Base-by-base conservation (phyloP, 2,113 vertebrate genomes). In the Sisor rabdophorus region DNA sequence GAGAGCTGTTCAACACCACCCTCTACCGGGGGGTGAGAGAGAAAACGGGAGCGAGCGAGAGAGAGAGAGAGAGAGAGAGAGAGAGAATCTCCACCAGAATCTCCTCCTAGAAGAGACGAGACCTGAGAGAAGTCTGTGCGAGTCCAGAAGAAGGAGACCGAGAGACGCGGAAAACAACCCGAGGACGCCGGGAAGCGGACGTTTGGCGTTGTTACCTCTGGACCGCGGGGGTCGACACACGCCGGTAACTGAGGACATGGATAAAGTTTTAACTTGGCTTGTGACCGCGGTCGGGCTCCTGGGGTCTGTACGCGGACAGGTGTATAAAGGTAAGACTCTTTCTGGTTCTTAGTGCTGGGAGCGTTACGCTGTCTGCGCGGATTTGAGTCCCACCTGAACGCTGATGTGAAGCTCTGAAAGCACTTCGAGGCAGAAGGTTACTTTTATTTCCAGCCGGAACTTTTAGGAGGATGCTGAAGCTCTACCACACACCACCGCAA, bases 231-330 rank as follows among this genome's bases (percentile, higher is more conserved):
- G 36, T 60, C 36, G 54, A 73, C 72, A 52, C 47, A 16, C 71
- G 53, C 52, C 71, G 20, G 71, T 79, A 78, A 79, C 82, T 40
- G 79, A 75, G 84, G 88, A 87, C 80, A 93, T 93, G 92, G 90
- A 93, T 88, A 93, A 92, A 92, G 88, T 93, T 92, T 74, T 89
- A 79, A 85, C 85, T 84, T 87, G 82, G 74, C 77, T 90, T 76
- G 85, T 91, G 73, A 87, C 89, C 64, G 91, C 85, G 19, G 55
- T 90, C 59, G 87, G 88, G 80, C 85, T 92, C 64, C 83, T 91
- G 86, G n/a, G 89, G 82, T 87, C 88, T 71, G 86, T 82, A 32
- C 76, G 83, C 48, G 91, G 89, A 83, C 89, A 93, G 89, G 88
- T 90, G 87, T 92, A 87, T 69, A 92, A 89, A 91, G 92, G 92